Evolutionary conservation across 2,797 vertebrate genomes (phyloP), one percentile per base, ranked within the genome.

Genomic region (Chloroceryle inda): DNA sequence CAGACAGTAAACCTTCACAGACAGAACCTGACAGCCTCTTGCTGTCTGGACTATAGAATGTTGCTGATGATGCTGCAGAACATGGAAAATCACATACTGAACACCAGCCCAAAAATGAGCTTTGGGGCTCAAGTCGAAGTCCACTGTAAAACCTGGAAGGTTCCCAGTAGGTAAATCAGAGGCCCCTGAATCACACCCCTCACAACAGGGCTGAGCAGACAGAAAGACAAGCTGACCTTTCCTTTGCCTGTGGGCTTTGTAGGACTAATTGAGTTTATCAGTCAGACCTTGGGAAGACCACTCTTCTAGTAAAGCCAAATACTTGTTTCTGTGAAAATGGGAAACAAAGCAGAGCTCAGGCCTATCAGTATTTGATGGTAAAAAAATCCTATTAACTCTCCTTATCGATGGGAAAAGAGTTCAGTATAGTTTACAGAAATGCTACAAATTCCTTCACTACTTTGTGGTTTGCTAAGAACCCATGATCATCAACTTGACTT

Each of bases 11-110:
- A 86, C 69, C 64, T 63, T 27, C 52, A 56, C 8, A 61, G 72
- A 45, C n/a, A 82, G 40, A 59, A 61, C 13, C 5, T 53, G 42
- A 69, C 42, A 47, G 22, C 53, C 26, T 88, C 35, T n/a, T 35
- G 35, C 53, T 40, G n/a, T 13, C 49, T 31, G 38, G 87, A 47
- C 64, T 29, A 59, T 21, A 33, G 38, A 68, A 53, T 20, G n/a
- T 20, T 0, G 0, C 58, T 27, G 9, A 13, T 22, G 10, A 33
- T 44, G 45, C 49, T 44, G n/a, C 17, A 37, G 17, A 45, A 52
- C 3, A 56, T 1, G 18, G 53, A 81, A 86, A 68, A 72, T 17
- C 62, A 59, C 31, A 22, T 2, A 16, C n/a, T 9, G 22, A 63
- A 35, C 7, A 49, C 23, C 20, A 49, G 55, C 0, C 1, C 29